These are phyloP conservation scores for Pelecanoides urinatrix DNA, from an alignment of 2,113 vertebrate genomes.

Conservation along the genomic window DNA sequence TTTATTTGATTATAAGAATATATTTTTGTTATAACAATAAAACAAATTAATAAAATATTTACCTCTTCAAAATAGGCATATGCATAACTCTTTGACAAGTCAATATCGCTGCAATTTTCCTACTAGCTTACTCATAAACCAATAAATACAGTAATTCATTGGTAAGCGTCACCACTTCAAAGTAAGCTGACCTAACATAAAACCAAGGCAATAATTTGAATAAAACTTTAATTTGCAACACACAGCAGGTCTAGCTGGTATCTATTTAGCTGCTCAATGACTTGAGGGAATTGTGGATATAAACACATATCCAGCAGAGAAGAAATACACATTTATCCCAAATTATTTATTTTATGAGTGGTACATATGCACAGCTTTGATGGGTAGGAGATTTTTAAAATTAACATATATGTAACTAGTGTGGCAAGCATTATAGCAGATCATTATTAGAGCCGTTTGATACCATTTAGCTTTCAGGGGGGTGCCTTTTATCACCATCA, in stretches of 20 bases:
- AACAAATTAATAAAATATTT: neutral
- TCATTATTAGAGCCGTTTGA: neutral
- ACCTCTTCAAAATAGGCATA: neutral
- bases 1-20: neutral
- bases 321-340: neutral
- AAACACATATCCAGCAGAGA: neutral
- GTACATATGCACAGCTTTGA: neutral
- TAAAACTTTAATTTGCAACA: neutral
- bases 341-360: neutral
- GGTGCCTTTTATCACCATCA: neutral
- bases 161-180: neutral
- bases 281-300: neutral
- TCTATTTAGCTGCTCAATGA: neutral
- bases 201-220: neutral
- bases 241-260: neutral
- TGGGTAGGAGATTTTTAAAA: neutral
- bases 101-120: neutral
- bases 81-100: neutral
- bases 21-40: neutral
- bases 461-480: neutral
- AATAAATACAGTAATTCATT: neutral
- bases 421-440: neutral
- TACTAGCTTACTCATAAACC: neutral
- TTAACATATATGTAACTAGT: neutral
- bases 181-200: neutral